Conservation (phyloP, 2,113 vertebrate species). For the Antechinus stuartii region DNA sequence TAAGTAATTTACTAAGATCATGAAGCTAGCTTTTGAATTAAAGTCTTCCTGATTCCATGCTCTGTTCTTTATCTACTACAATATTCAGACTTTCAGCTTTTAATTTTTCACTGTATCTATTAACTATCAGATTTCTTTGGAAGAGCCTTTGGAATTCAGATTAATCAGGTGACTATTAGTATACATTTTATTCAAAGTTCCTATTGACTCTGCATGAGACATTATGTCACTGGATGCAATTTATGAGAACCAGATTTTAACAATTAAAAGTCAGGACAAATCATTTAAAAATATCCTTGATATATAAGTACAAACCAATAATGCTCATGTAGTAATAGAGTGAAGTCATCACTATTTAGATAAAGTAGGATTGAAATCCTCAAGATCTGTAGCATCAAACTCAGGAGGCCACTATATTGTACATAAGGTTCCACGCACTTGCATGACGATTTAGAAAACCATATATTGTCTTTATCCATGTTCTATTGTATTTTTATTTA, state of each 20-base stretch:
- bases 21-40: neutral
- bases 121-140: neutral
- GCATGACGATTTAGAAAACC: neutral
- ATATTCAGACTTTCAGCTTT: neutral
- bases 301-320: neutral
- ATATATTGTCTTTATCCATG: neutral
- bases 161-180: neutral
- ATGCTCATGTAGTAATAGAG: neutral
- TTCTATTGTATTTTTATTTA: neutral
- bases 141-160: neutral
- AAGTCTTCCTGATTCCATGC: neutral
- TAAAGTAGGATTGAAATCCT: neutral
- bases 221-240: neutral
- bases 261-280: neutral
- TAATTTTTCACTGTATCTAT: neutral
- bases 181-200: neutral
- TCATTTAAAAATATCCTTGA: neutral
- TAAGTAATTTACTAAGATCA: neutral
- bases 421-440: neutral
- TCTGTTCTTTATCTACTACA: neutral
- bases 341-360: neutral
- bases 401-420: neutral
- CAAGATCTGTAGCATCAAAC: neutral
- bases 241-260: neutral
- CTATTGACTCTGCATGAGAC: neutral